phyloP scores from a whole-genome alignment of 2,113 vertebrate species.

The Ophthalmotilapia sp. region DNA sequence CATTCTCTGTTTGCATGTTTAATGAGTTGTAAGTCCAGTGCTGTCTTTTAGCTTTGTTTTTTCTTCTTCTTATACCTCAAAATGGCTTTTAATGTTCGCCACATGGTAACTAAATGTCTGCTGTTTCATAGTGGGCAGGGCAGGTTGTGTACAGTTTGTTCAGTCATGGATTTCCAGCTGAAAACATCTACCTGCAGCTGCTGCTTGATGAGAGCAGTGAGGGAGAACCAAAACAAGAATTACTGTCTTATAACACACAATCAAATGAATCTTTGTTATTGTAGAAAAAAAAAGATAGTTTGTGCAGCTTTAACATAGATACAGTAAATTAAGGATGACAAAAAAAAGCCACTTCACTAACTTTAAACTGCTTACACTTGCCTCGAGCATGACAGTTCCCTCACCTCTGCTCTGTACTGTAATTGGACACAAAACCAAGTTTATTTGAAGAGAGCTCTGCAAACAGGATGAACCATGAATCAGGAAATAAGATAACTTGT shows the following conservation, averaged over 20 bases:
- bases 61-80: not conserved
- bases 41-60: not conserved
- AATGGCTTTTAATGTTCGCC: not conserved
- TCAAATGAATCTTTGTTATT: not conserved
- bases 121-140: not conserved
- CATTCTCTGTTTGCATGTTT: not conserved
- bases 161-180: not conserved
- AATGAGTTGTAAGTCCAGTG: not conserved
- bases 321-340: not conserved
- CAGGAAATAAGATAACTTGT: conserved; percentile 78
- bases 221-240: not conserved
- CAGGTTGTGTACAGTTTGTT: not conserved
- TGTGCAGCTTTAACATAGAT: not conserved
- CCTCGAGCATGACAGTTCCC: not conserved
- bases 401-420: conserved; percentile 9
- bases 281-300: not conserved
- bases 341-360: not conserved
- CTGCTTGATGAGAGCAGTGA: not conserved
- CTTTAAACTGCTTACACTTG: not conserved
- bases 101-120: not conserved
- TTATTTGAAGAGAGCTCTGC: conserved; percentile 70
- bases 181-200: not conserved
- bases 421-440: not conserved
- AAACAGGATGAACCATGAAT: conserved; percentile 76
- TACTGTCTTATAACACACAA: not conserved